Evolutionary conservation across 2,888 invertebrate species (phyloP), one percentile per base, ranked within the genome.

Genomic region (Microplitis deprimator): DNA sequence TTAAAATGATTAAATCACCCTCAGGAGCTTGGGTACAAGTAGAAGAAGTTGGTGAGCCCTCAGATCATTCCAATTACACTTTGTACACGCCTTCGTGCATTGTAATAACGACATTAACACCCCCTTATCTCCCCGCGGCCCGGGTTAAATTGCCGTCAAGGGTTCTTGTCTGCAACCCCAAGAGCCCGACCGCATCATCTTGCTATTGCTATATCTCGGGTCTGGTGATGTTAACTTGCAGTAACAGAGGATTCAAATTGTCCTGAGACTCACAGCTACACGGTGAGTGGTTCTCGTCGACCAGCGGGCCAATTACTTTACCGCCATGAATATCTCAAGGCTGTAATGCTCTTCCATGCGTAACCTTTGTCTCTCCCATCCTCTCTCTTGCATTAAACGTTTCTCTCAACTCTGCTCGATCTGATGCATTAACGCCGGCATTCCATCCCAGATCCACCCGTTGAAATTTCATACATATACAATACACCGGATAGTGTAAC

Each of bases 51-150:
- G 41, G 38, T 29, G 59, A 59, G 13, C 38, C 59, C 67, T 20
- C 59, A 59, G 59, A 73, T 73, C 73, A 41, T n/a, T 67, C 67
- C 59, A 73, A 73, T 73, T 73, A 73, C 73, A 73, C 59, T 73
- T 68, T 59, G 67, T 73, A 59, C 39, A 29, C 20, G 59, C 20
- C 65, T 40, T 73, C 20, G 20, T 16, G 67, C 73, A 73, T 59
- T 73, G 73, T 73, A 73, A 73, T 73, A 73, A 73, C 40, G 59
- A 67, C 29, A 73, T 73, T 73, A 73, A 67, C 73, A 50, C 73
- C 73, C 71, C 60, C 17, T 40, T 6, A 6, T 17, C 68, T 5
- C 13, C 50, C 4, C 13, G 50, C 17, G 68, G 68, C 50, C 29
- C 39, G 40, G 60, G 20, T 13, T 59, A 39, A 16, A 65, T n/a